A percentile compares a stretch with the other conserved stretches of the same genome.
These are phyloP conservation scores for Leptinotarsa rubiginosa DNA, from an alignment of 2,888 invertebrate species.

Conservation along the genomic window DNA sequence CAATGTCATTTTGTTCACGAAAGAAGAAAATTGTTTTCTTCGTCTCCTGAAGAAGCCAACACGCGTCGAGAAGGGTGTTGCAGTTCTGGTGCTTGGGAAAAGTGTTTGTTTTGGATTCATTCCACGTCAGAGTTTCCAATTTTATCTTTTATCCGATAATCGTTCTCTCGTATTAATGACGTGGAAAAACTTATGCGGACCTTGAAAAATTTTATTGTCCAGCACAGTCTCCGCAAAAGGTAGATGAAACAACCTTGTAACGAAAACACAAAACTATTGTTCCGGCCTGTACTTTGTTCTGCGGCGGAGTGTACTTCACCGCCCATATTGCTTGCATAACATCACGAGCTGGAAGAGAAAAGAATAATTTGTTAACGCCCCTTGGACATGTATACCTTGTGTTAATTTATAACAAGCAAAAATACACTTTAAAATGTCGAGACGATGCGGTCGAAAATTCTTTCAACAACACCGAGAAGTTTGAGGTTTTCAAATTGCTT, in stretches of 20 bases:
- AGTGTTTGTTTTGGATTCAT: too few species aligned
- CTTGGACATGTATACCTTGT: conserved; percentile 67
- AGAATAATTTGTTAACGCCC: conserved; percentile 68
- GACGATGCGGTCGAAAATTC: conserved; percentile 54
- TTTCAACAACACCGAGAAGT: conserved; percentile 45
- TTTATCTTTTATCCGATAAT: too few species aligned
- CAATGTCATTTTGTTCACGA: too few species aligned
- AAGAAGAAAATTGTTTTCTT: too few species aligned
- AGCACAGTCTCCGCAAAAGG: background rate
- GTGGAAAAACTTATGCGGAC: background rate
- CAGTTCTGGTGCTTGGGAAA: too few species aligned
- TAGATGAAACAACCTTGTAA: conserved; percentile 37
- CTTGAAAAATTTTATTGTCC: background rate
- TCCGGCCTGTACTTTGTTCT: conserved; percentile 42
- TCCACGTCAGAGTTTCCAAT: too few species aligned
- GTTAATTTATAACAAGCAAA: conserved; percentile 66
- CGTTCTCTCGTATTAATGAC: too few species aligned
- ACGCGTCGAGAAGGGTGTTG: too few species aligned
- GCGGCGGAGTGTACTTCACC: conserved; percentile 63
- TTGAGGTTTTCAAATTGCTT: conserved; percentile 64
- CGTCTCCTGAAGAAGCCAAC: too few species aligned
- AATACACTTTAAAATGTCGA: conserved; percentile 61
- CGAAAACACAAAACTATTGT: conserved; percentile 33
- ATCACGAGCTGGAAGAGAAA: conserved; percentile 68
- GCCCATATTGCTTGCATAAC: conserved; percentile 69